phyloP scores from a whole-genome alignment of 2,113 vertebrate species.

The Myrmophylax atrothorax region DNA sequence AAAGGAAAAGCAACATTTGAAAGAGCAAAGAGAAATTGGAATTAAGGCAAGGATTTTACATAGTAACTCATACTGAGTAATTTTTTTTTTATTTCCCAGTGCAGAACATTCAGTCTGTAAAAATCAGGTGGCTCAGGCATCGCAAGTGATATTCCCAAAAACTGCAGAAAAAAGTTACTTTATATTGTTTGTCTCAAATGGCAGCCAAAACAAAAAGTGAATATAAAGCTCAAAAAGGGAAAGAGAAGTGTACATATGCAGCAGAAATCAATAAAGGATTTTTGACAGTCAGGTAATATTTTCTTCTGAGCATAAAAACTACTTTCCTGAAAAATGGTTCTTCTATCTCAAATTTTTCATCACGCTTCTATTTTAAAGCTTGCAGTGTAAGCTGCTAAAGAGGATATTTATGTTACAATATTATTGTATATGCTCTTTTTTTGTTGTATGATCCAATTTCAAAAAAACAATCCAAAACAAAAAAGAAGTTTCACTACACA shows the following conservation, averaged over 20 bases:
- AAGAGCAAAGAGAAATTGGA: neutral
- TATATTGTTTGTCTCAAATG: neutral
- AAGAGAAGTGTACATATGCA: neutral
- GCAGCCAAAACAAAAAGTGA: neutral
- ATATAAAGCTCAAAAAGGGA: neutral
- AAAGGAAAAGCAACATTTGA: neutral
- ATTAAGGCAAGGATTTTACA: neutral
- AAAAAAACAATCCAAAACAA: neutral
- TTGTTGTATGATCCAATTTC: neutral
- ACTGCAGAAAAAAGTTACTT: neutral
- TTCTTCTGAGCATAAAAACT: neutral
- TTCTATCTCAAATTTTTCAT: neutral
- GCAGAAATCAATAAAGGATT: neutral
- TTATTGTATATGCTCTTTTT: neutral
- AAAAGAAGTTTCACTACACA: neutral
- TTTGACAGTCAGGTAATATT: neutral
- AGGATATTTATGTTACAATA: neutral
- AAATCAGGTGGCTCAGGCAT: neutral
- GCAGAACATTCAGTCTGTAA: neutral
- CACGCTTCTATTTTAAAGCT: neutral
- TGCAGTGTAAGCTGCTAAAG: neutral
- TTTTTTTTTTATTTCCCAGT: neutral
- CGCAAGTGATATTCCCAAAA: neutral
- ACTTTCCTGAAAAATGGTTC: neutral
- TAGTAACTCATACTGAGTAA: neutral